These are phyloP conservation scores for Torymus auratus DNA, from an alignment of 2,888 invertebrate species.

Conservation along the genomic window DNA sequence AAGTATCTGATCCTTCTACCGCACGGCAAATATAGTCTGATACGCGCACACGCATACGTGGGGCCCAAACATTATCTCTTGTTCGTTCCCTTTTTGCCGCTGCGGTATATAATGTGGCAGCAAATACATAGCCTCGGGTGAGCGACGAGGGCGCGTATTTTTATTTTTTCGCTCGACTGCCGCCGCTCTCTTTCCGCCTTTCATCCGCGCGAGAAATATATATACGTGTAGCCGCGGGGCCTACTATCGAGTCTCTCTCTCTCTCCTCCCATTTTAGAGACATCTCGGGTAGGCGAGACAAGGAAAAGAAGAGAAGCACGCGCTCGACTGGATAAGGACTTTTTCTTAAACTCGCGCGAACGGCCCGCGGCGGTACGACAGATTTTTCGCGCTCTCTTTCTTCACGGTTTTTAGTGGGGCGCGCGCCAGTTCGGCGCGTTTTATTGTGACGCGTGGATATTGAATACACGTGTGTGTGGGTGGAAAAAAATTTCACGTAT, in stretches of 20 bases:
- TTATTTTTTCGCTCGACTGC: conserved; percentile 4
- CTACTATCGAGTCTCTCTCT: not conserved
- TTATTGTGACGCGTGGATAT: too few species aligned
- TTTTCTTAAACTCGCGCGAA: conserved; percentile 11
- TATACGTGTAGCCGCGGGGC: not conserved
- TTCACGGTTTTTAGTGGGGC: not conserved
- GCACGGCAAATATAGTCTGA: too few species aligned
- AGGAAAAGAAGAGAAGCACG: not conserved
- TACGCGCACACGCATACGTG: not conserved
- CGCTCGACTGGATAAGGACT: conserved; percentile 13
- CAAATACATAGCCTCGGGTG: too few species aligned
- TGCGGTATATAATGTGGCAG: too few species aligned
- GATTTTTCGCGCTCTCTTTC: conserved; percentile 8
- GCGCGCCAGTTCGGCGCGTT: too few species aligned
- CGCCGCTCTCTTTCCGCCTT: conserved; percentile 6
- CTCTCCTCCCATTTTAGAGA: not conserved
- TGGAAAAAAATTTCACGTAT: not conserved
- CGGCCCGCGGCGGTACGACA: conserved; percentile 22
- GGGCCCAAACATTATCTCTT: not conserved
- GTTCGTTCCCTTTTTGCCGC: not conserved
- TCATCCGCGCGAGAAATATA: conserved; percentile 11
- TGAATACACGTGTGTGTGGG: too few species aligned
- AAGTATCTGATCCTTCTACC: not conserved
- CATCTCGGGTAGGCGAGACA: too few species aligned
- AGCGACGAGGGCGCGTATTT: not conserved